These are phyloP conservation scores for Ostrea edulis DNA, from an alignment of 1,140 invertebrate genomes.

Conservation along the genomic window DNA sequence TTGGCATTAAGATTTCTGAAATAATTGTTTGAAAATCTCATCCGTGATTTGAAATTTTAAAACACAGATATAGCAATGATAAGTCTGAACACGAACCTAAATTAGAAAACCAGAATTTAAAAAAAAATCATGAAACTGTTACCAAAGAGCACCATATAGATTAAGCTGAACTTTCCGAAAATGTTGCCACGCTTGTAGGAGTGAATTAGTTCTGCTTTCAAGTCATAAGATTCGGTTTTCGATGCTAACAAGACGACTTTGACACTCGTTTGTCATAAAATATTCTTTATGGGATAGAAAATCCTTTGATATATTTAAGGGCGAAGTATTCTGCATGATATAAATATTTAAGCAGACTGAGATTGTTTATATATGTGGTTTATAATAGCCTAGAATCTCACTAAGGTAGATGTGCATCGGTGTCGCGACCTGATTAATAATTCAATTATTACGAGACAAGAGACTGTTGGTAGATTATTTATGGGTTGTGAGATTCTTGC, in stretches of 20 bases:
- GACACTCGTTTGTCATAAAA: neutral
- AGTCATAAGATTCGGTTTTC: slow-evolving; percentile 12
- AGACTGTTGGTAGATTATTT: neutral
- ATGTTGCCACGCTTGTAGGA: slow-evolving; percentile 14
- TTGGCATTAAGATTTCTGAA: no score
- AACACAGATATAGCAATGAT: neutral
- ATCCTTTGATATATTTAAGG: slow-evolving; percentile 34
- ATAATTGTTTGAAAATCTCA: no score
- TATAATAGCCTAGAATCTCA: neutral
- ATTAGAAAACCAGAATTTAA: neutral
- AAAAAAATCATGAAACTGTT: neutral
- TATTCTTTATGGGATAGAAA: slow-evolving; percentile 16
- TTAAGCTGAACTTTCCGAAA: neutral
- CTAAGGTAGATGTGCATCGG: neutral
- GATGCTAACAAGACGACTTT: slow-evolving; percentile 17
- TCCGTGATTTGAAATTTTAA: no score
- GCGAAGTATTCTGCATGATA: slow-evolving; percentile 27
- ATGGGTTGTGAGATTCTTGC: neutral
- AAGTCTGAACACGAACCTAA: neutral
- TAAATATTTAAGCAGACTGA: neutral
- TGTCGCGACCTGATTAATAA: slow-evolving; percentile 30
- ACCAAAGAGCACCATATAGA: neutral
- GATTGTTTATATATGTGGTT: neutral
- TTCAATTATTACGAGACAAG: slow-evolving; percentile 30
- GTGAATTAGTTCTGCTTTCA: neutral